Base-by-base conservation (phyloP, 2,113 vertebrate genomes). In the Manacus vitellinus region DNA sequence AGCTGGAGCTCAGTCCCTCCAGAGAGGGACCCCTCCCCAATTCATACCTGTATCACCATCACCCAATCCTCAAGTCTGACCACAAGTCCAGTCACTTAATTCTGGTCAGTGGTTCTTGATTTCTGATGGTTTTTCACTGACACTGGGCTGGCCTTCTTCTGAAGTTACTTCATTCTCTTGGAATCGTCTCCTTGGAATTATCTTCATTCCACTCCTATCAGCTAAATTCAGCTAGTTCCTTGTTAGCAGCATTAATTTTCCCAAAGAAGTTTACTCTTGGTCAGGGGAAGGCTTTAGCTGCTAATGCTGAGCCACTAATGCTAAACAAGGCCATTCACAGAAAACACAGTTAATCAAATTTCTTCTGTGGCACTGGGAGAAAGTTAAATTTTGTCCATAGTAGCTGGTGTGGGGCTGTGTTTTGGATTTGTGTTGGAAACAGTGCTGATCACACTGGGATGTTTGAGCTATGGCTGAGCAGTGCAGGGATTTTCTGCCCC, bases 231-330 rank as follows among this genome's bases (percentile, higher is more conserved):
- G 39, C 41, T 61, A 1, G 0, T 61, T 86, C 39, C 31, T 67
- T 31, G 9, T 61, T 33, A 43, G 46, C 22, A 67, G 61, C 21
- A 37, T 35, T 55, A 23, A 47, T 74, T 61, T 80, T 41, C 54
- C 55, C 46, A 8, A 17, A 73, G 20, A 31, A 61, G 25, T 55
- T 85, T 55, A 14, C 18, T 31, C 30, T 43, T 25, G 14, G 17
- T 54, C 67, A 46, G 0, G 0, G 12, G 7, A n/a, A 21, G 14
- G 4, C 37, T 41, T n/a, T n/a, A n/a, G n/a, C 59, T 54, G 67
- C 39, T 54, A 1, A 27, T 61, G 81, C 75, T 79, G 75, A 74
- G 30, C 39, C 52, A 23, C 28, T 14, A 39, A 66, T 52, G 74
- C 51, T 58, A 35, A 61, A 41, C 52, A 33, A 22, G 24, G 12